These are phyloP conservation scores for Bemisia tabaci DNA, from an alignment of 1,140 invertebrate genomes.

Conservation along the genomic window DNA sequence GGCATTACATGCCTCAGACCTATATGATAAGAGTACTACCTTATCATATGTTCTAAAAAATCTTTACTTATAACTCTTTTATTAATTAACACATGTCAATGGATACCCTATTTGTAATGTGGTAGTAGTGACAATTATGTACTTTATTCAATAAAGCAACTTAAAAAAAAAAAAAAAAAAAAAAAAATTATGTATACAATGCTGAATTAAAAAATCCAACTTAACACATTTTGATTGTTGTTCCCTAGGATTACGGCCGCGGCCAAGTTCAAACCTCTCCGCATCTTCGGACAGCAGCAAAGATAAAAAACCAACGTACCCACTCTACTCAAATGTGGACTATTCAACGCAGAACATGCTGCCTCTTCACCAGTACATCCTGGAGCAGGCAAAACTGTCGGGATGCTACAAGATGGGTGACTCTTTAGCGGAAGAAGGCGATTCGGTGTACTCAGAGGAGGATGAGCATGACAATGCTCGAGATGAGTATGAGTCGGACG, in stretches of 20 bases:
- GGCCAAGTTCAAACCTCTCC: background rate
- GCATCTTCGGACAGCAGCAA: background rate
- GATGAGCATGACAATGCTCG: slow-evolving; percentile 20
- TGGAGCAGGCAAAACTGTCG: slow-evolving; percentile 66
- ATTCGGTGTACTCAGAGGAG: slow-evolving; percentile 44
- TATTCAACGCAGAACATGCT: slow-evolving; percentile 54
- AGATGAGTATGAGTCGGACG: slow-evolving; percentile 42
- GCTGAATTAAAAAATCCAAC: too few relatives aligned
- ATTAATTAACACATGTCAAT: too few relatives aligned
- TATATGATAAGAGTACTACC: too few relatives aligned
- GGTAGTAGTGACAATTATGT: too few relatives aligned
- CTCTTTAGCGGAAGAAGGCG: slow-evolving; percentile 49
- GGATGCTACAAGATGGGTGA: slow-evolving; percentile 49
- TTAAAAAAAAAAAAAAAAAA: too few relatives aligned
- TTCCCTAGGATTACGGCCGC: background rate
- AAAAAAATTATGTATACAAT: too few relatives aligned
- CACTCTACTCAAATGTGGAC: slow-evolving; percentile 58
- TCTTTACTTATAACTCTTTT: too few relatives aligned
- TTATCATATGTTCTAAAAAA: too few relatives aligned
- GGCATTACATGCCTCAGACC: too few relatives aligned
- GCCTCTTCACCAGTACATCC: slow-evolving; percentile 73
- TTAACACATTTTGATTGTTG: too few relatives aligned
- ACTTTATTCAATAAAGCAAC: too few relatives aligned
- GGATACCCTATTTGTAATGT: too few relatives aligned
- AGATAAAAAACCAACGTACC: slow-evolving; percentile 20